Evolutionary conservation across 2,113 vertebrate species (phyloP).

Genomic region (Sarotherodon lohbergeri): DNA sequence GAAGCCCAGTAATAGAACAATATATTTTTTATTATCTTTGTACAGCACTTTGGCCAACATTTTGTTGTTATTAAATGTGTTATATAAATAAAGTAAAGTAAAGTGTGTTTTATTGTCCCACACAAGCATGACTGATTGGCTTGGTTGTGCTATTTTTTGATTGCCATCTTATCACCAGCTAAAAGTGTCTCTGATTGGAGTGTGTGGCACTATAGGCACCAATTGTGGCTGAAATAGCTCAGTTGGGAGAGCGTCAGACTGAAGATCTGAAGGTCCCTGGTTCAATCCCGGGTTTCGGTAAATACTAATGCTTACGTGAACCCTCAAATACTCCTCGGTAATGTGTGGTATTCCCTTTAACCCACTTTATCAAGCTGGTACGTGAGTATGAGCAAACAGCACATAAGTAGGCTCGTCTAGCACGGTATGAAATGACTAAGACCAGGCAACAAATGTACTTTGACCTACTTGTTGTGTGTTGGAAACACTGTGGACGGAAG

Average conservation of each 20-base stretch:
- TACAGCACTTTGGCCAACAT: not conserved
- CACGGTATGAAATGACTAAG: not conserved
- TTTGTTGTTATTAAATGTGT: not conserved
- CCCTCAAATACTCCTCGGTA: not conserved
- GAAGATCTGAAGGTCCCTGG: not conserved
- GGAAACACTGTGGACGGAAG: not conserved
- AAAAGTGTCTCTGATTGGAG: not conserved
- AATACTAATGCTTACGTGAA: accelerated
- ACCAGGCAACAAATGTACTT: not conserved
- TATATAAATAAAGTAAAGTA: not conserved
- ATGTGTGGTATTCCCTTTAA: not conserved
- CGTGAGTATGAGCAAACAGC: not conserved
- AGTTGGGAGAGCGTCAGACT: not conserved
- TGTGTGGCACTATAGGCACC: accelerated
- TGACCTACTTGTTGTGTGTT: not conserved
- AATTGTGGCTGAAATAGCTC: accelerated
- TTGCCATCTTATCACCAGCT: not conserved
- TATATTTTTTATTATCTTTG: not conserved
- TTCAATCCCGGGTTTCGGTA: not conserved
- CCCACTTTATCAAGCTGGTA: not conserved
- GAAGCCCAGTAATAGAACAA: not conserved
- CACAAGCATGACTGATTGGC: not conserved
- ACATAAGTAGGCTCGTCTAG: accelerated
- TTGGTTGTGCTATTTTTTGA: not conserved
- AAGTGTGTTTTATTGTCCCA: not conserved